A percentile compares a stretch with the other conserved stretches of the same genome.
Evolutionary conservation across 2,113 vertebrate genomes (phyloP).

Genomic region (Corythornis madagascariensis): DNA sequence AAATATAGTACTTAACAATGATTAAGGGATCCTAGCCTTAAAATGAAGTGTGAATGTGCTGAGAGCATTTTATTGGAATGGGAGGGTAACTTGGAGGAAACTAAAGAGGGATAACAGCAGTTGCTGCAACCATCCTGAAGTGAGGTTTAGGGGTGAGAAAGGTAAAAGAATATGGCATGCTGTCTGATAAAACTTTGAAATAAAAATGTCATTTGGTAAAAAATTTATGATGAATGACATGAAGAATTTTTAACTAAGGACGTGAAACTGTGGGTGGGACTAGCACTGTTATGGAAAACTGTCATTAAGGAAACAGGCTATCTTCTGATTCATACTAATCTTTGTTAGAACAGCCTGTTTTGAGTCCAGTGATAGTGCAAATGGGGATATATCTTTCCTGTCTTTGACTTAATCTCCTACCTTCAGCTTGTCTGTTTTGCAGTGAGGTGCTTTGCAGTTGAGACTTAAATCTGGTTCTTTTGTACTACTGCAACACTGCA

Average conservation of each 20-base stretch:
- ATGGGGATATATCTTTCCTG: background rate
- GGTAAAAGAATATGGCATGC: background rate
- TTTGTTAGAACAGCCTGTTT: background rate
- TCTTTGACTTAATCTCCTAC: background rate
- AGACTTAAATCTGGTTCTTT: background rate
- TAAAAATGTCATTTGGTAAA: background rate
- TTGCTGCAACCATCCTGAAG: background rate
- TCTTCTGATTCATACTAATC: background rate
- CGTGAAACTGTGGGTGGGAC: background rate
- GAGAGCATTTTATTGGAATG: background rate
- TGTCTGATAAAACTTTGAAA: background rate
- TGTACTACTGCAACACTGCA: background rate
- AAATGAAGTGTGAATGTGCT: background rate
- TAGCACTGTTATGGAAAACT: background rate
- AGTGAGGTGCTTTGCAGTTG: background rate
- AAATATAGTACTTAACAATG: background rate
- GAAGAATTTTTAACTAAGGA: background rate
- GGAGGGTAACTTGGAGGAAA: background rate
- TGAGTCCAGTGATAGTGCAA: background rate
- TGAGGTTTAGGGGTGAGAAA: background rate
- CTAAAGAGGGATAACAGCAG: background rate
- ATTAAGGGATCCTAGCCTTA: background rate
- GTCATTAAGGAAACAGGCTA: background rate
- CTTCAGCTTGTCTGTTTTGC: background rate
- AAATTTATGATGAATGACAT: background rate